These are phyloP conservation scores for Anas georgica DNA, from an alignment of 2,797 vertebrate genomes.

Conservation along the genomic window DNA sequence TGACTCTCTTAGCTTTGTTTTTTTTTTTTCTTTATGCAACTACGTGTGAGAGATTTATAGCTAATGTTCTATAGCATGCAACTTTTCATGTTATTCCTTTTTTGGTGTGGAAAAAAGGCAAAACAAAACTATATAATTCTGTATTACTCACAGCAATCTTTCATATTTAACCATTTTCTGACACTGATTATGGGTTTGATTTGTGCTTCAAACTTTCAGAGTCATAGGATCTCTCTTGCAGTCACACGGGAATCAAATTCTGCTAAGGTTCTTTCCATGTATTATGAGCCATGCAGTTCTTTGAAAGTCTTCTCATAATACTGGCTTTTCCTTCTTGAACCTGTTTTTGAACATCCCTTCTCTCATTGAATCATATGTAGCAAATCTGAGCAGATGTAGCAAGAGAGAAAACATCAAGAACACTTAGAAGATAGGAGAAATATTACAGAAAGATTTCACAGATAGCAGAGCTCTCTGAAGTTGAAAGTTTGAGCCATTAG, in stretches of 20 bases:
- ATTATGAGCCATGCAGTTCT: neutral
- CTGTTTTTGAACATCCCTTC: neutral
- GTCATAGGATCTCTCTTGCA: neutral
- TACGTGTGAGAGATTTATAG: neutral
- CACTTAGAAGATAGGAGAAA: neutral
- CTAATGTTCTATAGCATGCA: neutral
- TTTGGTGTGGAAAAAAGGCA: conserved; percentile 6
- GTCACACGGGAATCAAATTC: fast-evolving
- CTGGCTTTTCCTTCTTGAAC: neutral
- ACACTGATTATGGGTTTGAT: neutral
- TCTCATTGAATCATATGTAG: fast-evolving
- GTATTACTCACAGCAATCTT: neutral
- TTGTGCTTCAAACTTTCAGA: neutral
- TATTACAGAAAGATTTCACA: neutral
- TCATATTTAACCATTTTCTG: neutral
- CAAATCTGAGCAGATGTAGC: neutral
- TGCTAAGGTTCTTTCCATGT: neutral
- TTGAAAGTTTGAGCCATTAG: neutral
- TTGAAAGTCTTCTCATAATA: neutral
- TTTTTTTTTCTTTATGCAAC: neutral
- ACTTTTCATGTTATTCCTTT: neutral
- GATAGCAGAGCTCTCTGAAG: neutral
- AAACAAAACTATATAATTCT: neutral
- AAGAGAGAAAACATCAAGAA: neutral
- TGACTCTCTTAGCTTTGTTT: neutral